Evolutionary conservation across 64 coral and sea anemone genomes (phyloP).

Genomic region (Acropora yongei): DNA sequence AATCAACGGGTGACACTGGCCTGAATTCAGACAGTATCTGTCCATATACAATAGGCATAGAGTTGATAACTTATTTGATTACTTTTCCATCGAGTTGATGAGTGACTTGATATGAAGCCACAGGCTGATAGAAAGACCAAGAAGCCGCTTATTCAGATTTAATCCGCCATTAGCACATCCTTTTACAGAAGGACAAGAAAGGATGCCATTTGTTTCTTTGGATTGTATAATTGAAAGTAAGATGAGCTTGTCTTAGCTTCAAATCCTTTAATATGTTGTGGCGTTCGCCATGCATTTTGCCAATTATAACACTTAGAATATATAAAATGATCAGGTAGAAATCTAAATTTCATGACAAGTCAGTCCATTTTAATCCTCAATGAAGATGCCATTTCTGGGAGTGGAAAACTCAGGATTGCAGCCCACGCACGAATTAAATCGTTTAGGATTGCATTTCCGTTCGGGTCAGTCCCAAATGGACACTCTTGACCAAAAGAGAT

Average conservation of each 20-base stretch:
- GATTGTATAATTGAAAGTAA: neutral
- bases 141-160: neutral
- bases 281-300: neutral
- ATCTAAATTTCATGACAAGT: neutral
- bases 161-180: too few relatives aligned
- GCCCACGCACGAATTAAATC: too few relatives aligned
- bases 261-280: neutral
- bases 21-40: conserved; percentile 30
- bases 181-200: neutral
- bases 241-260: neutral
- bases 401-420: too few relatives aligned
- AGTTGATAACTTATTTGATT: conserved; percentile 47
- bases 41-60: neutral
- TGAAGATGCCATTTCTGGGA: neutral
- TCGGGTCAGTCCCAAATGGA: too few relatives aligned
- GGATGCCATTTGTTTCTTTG: neutral
- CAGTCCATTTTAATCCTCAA: neutral
- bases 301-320: too few relatives aligned
- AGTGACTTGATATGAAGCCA: neutral
- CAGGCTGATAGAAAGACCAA: neutral
- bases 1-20: neutral
- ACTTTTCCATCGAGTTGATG: neutral
- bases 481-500: too few relatives aligned
- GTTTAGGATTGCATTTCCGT: too few relatives aligned
- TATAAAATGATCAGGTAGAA: too few relatives aligned